phyloP scores from a whole-genome alignment of 1,140 invertebrate species.

The Mycetomoellerius zeteki region DNA sequence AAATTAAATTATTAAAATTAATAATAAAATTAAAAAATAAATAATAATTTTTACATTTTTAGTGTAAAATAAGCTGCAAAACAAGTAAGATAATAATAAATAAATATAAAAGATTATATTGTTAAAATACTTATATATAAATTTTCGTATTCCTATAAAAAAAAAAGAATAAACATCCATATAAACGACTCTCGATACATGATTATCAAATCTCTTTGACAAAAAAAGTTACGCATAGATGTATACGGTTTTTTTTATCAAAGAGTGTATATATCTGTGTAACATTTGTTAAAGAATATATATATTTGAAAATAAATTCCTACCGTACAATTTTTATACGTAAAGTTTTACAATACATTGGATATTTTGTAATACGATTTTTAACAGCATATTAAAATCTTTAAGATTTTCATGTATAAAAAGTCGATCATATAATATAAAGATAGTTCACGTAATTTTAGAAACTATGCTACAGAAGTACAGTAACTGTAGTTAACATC shows the following conservation, averaged over 20 bases:
- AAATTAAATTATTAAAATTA: slow-evolving; percentile 22
- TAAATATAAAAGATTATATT: slow-evolving; percentile 30
- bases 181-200: background rate
- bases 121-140: slow-evolving; percentile 12
- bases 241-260: too few relatives aligned
- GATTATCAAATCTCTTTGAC: background rate
- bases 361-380: background rate
- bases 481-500: background rate
- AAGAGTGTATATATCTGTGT: too few relatives aligned
- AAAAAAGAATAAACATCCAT: background rate
- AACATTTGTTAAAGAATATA: too few relatives aligned
- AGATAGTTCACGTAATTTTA: background rate
- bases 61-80: slow-evolving; percentile 29
- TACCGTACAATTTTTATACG: background rate
- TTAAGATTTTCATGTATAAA: background rate
- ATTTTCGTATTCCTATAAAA: slow-evolving; percentile 19
- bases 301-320: slow-evolving; percentile 19
- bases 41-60: slow-evolving; percentile 4
- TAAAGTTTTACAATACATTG: background rate
- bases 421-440: background rate
- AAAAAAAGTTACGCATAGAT: too few relatives aligned
- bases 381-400: background rate
- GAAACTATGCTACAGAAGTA: background rate
- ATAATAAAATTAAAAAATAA: background rate
- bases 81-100: background rate